These are phyloP conservation scores for Schizopygopsis pylzovi DNA, from an alignment of 2,797 vertebrate species.

Conservation along the genomic window DNA sequence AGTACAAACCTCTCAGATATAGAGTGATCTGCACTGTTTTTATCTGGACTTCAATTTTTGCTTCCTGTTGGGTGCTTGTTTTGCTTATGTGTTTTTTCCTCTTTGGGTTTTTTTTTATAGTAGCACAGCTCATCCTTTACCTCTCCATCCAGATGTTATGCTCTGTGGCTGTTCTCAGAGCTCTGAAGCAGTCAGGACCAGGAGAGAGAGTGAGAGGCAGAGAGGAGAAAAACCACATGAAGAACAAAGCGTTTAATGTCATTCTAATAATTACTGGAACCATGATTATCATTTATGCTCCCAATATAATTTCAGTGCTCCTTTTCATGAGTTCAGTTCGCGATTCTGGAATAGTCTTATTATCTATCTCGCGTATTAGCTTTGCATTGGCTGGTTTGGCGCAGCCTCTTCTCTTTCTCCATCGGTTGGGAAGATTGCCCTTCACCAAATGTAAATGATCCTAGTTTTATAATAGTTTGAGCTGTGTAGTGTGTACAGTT, in stretches of 20 bases:
- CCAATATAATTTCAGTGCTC: background rate
- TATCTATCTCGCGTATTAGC: background rate
- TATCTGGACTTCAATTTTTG: constrained; percentile 26
- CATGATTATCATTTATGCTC: constrained; percentile 65
- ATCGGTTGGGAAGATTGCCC: background rate
- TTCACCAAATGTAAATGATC: background rate
- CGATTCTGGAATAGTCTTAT: fast-evolving
- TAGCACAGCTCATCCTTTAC: background rate
- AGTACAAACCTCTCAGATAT: constrained; percentile 57
- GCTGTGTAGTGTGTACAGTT: background rate
- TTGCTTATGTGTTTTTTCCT: background rate
- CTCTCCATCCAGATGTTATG: constrained; percentile 43
- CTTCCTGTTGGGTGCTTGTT: background rate
- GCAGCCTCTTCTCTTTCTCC: constrained; percentile 18
- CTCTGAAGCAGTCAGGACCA: constrained; percentile 29
- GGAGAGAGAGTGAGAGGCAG: background rate
- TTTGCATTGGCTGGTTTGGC: constrained; percentile 19
- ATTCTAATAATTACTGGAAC: constrained; percentile 60
- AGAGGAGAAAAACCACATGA: constrained; percentile 35
- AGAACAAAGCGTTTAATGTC: constrained; percentile 65
- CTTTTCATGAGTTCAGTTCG: background rate
- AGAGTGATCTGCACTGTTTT: constrained; percentile 45
- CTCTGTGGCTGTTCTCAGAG: constrained; percentile 20
- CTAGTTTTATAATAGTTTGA: background rate
- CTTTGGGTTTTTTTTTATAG: background rate